phyloP scores from a whole-genome alignment of 2,888 invertebrate species.

The Eubasilissa splendida region DNA sequence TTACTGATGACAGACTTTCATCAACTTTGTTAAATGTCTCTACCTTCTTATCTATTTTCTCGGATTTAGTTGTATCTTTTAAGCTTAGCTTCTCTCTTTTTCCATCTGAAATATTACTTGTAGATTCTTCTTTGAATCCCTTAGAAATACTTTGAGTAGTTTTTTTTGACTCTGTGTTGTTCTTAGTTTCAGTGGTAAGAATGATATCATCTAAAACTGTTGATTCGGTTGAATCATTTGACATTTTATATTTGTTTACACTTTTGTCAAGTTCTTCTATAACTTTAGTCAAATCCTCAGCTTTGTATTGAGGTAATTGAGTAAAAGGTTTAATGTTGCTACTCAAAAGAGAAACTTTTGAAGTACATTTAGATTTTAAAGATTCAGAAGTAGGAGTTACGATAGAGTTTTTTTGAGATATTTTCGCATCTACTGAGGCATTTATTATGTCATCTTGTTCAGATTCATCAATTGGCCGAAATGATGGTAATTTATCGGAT shows the following conservation, averaged over 20 bases:
- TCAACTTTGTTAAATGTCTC: slow-evolving; percentile 2
- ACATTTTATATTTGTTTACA: slow-evolving; percentile 63
- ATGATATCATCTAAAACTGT: slow-evolving; percentile 32
- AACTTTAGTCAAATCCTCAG: slow-evolving; percentile 69
- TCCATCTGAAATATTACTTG: background rate
- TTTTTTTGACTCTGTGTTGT: background rate
- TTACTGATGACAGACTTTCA: slow-evolving; percentile 16
- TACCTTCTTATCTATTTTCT: background rate
- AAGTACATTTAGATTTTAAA: slow-evolving; percentile 40
- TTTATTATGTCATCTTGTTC: slow-evolving; percentile 45
- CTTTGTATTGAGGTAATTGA: slow-evolving; percentile 70
- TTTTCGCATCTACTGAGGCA: slow-evolving; percentile 38
- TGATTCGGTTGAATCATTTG: slow-evolving; percentile 46
- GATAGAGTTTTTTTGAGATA: slow-evolving; percentile 10
- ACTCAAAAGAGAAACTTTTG: slow-evolving; percentile 56
- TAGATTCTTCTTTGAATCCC: background rate
- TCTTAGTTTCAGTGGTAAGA: background rate
- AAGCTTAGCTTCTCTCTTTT: slow-evolving; percentile 9
- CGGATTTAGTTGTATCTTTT: background rate
- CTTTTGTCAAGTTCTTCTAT: slow-evolving; percentile 69
- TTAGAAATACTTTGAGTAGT: background rate
- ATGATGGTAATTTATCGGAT: slow-evolving; percentile 66
- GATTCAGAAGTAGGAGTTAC: slow-evolving; percentile 21
- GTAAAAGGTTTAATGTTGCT: slow-evolving; percentile 72
- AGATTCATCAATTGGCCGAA: slow-evolving; percentile 58